Evolutionary conservation across 2,113 vertebrate species (phyloP).

Genomic region (Hemiscyllium ocellatum): DNA sequence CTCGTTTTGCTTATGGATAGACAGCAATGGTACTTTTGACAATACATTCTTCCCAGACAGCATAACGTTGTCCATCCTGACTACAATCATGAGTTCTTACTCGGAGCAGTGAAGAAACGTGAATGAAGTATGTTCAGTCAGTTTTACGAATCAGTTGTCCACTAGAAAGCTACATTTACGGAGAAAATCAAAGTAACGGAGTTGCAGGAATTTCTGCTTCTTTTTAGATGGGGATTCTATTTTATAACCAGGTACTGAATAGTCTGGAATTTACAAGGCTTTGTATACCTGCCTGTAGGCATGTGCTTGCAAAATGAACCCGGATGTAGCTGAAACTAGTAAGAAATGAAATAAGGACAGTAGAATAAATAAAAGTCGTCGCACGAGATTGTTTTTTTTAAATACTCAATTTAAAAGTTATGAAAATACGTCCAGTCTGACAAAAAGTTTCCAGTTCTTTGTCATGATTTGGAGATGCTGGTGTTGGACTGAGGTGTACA

Average conservation of each 20-base stretch:
- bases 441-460: too few species aligned
- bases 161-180: background rate
- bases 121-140: background rate
- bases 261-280: background rate
- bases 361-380: background rate
- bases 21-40: too few species aligned
- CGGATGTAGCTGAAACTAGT: background rate
- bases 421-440: background rate
- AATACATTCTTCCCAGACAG: too few species aligned
- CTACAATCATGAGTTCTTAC: too few species aligned
- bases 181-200: background rate
- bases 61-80: too few species aligned
- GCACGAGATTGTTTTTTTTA: background rate
- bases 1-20: too few species aligned
- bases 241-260: background rate
- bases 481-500: too few species aligned
- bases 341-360: background rate
- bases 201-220: background rate
- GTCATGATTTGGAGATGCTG: too few species aligned
- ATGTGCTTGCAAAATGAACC: background rate
- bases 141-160: background rate
- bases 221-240: background rate
- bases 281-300: background rate
- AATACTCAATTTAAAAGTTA: background rate
- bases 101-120: too few species aligned